Evolutionary conservation across 2,797 vertebrate genomes (phyloP).

Genomic region (Karalla daura): DNA sequence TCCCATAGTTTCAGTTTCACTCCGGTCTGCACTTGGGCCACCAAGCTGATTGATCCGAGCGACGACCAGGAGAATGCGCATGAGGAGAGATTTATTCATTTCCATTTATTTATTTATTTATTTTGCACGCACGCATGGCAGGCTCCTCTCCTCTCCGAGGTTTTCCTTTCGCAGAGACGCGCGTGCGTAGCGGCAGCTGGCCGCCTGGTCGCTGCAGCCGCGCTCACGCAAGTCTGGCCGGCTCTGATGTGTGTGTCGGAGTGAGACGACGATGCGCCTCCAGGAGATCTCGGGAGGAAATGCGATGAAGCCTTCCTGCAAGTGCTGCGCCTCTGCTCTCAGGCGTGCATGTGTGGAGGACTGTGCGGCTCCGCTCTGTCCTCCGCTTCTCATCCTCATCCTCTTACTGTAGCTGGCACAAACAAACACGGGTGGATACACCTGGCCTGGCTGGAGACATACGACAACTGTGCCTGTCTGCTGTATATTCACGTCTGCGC

Average conservation of each 20-base stretch:
- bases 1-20: too few relatives aligned
- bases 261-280: slow-evolving; percentile 57
- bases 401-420: slow-evolving; percentile 36
- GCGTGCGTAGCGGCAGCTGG: slow-evolving; percentile 10
- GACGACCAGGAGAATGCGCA: too few relatives aligned
- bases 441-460: slow-evolving; percentile 27
- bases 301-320: slow-evolving; percentile 41
- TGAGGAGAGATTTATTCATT: too few relatives aligned
- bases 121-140: background rate
- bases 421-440: slow-evolving; percentile 39
- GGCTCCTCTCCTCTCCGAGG: background rate
- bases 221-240: slow-evolving; percentile 24
- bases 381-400: slow-evolving; percentile 42
- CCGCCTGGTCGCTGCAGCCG: slow-evolving; percentile 30
- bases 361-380: slow-evolving; percentile 31
- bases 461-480: slow-evolving; percentile 1
- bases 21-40: too few relatives aligned
- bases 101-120: background rate
- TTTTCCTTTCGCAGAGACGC: background rate
- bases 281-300: slow-evolving; percentile 67
- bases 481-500: slow-evolving; percentile 14
- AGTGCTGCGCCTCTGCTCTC: slow-evolving; percentile 35
- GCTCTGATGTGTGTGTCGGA: slow-evolving; percentile 61
- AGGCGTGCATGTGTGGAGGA: slow-evolving; percentile 7
- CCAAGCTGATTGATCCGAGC: too few relatives aligned